These are phyloP conservation scores for Tenualosa ilisha DNA, from an alignment of 2,797 vertebrate species.

Conservation along the genomic window DNA sequence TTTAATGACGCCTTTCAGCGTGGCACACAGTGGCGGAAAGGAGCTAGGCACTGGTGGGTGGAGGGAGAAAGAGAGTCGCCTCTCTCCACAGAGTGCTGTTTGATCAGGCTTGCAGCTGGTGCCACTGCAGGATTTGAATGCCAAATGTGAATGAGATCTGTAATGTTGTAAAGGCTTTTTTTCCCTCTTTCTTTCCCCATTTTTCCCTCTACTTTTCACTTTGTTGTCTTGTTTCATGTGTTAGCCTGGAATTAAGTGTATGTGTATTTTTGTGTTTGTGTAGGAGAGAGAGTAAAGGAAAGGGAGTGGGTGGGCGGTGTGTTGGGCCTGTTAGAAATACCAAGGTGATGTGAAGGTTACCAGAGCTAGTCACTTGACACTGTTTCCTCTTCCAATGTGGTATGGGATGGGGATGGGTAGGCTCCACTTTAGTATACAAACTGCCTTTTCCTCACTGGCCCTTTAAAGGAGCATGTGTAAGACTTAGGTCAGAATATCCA, in stretches of 20 bases:
- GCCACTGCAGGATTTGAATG: slow-evolving; percentile 56
- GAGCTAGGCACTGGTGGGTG: not conserved
- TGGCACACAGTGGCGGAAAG: slow-evolving; percentile 37
- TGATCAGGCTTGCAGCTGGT: slow-evolving; percentile 61
- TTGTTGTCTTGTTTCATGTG: not conserved
- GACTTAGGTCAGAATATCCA: too few species aligned
- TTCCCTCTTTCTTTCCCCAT: not conserved
- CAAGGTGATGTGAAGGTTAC: slow-evolving; percentile 38
- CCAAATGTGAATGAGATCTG: slow-evolving; percentile 52
- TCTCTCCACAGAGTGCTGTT: slow-evolving; percentile 49
- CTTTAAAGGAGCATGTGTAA: too few species aligned
- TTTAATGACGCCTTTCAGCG: slow-evolving; percentile 72
- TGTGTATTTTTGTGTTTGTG: slow-evolving; percentile 20
- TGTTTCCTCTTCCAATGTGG: slow-evolving; percentile 20
- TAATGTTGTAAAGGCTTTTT: slow-evolving; percentile 36
- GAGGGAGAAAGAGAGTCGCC: slow-evolving; percentile 50
- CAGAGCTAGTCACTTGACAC: slow-evolving; percentile 43
- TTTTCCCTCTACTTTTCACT: not conserved
- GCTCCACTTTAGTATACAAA: too few species aligned
- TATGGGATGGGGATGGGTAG: not conserved
- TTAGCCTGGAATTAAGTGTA: not conserved
- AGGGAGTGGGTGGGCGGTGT: not conserved
- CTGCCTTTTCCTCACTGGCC: too few species aligned
- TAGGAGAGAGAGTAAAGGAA: not conserved
- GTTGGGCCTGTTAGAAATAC: slow-evolving; percentile 25